These are phyloP conservation scores for Rhodinocichla rosea DNA, from an alignment of 2,113 vertebrate genomes.

Conservation along the genomic window DNA sequence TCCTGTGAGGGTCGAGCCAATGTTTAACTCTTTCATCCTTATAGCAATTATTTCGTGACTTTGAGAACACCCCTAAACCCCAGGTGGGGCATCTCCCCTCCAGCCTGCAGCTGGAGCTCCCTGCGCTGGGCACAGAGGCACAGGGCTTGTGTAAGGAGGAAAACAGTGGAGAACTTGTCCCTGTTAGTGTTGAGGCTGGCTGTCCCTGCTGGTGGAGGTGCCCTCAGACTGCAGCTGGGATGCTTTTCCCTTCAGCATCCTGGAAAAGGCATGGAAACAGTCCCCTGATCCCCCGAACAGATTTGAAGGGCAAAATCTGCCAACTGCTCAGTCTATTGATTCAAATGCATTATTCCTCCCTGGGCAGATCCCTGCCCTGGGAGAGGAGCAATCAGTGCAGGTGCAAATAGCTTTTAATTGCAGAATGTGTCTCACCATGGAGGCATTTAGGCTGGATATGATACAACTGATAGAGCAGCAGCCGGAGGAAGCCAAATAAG, in stretches of 20 bases:
- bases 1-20: background rate
- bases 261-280: background rate
- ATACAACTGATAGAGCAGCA: background rate
- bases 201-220: background rate
- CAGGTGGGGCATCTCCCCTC: background rate
- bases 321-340: conserved; percentile 41
- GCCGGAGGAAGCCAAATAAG: background rate
- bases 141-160: background rate
- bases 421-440: conserved; percentile 42
- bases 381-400: conserved; percentile 53
- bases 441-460: conserved; percentile 47
- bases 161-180: background rate
- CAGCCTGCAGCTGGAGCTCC: background rate
- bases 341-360: conserved; percentile 41
- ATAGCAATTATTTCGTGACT: background rate
- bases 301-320: conserved; percentile 38
- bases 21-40: background rate
- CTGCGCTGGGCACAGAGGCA: background rate
- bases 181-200: background rate
- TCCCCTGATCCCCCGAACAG: conserved; percentile 26
- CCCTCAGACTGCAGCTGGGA: background rate
- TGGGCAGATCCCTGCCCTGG: conserved; percentile 20
- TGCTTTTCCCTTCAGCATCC: background rate
- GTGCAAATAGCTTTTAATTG: conserved; percentile 67
- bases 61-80: background rate